Percentiles rank a stretch among this genome's conserved stretches.
Conservation (phyloP, 92 coral and sea anemone genomes). For the Zoanthus sociatus region DNA sequence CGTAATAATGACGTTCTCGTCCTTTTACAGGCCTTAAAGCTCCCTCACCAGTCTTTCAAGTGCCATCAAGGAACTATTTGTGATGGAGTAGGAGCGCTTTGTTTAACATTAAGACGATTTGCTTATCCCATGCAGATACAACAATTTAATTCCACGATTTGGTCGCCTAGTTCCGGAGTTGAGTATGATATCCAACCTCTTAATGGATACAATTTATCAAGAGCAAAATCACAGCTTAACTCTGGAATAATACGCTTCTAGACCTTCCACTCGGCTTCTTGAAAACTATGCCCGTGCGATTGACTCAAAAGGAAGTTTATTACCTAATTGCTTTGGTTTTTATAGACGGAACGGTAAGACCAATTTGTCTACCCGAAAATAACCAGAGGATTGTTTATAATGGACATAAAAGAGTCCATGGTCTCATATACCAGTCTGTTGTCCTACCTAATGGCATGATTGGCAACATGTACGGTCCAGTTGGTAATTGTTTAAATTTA, state of each 20-base stretch:
- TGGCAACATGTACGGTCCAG: constrained; percentile 25
- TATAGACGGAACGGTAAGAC: too few relatives aligned
- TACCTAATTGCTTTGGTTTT: neutral
- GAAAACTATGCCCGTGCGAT: constrained; percentile 50
- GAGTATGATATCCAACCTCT: neutral
- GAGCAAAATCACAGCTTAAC: neutral
- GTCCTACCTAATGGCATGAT: constrained; percentile 49
- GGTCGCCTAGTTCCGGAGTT: too few relatives aligned
- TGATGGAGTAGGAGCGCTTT: neutral
- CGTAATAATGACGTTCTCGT: neutral
- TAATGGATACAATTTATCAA: constrained; percentile 29
- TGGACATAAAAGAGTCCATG: too few relatives aligned
- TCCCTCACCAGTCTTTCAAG: constrained; percentile 3
- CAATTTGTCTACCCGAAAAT: too few relatives aligned
- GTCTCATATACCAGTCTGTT: constrained; percentile 47
- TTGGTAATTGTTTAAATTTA: constrained; percentile 3
- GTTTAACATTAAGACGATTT: neutral
- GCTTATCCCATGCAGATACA: constrained; percentile 26
- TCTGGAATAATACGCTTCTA: constrained; percentile 45
- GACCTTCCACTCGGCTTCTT: constrained; percentile 33
- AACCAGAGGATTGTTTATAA: too few relatives aligned
- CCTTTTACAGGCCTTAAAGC: too few relatives aligned
- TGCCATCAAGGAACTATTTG: neutral
- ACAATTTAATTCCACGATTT: too few relatives aligned
- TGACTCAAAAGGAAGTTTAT: constrained; percentile 13